Base-by-base conservation (phyloP, 2,888 invertebrate species). In the Amorpha juglandis region DNA sequence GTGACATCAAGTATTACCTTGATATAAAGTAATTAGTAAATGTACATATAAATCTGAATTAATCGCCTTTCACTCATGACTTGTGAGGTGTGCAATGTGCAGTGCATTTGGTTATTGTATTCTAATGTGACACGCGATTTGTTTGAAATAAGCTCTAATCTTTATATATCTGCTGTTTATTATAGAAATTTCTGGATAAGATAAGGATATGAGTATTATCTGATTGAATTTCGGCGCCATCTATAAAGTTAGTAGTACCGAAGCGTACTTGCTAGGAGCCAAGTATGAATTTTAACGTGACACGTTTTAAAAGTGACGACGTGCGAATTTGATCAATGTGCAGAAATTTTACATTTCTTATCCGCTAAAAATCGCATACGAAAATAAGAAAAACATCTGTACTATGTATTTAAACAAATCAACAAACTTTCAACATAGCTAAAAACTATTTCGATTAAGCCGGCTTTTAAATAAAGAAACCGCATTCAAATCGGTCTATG, bases 31-130 rank as follows among this genome's bases (percentile, higher is more conserved):
- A n/a, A n/a, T n/a, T n/a, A n/a, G n/a, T n/a, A n/a, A n/a, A n/a
- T n/a, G n/a, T n/a, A n/a, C n/a, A n/a, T n/a, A 62, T 38, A 52
- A 19, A 42, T 6, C 11, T n/a, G 19, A 38, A 62, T 62, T n/a
- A 16, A 63, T 52, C 68, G 67, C 67, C 14, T 2, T 19, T 27
- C 64, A n/a, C 21, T 52, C 45, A 55, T 69, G 19, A 66, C 75
- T 72, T 77, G 69, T 14, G 65, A 70, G 73, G 68, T 48, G 70
- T 63, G 6, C 58, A 52, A 68, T 48, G 70, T 63, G 6, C 58
- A 52, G 64, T 64, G 70, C 73, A 62, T 63, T 77, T 67, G 71
- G 70, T 74, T 69, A 76, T 76, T 72, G 72, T 74, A 74, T 73
- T 67, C 71, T 73, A 73, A 76, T 74, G 33, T 33, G 65, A 62